phyloP scores from a whole-genome alignment of 2,888 invertebrate genomes.

The Tillus elongatus region DNA sequence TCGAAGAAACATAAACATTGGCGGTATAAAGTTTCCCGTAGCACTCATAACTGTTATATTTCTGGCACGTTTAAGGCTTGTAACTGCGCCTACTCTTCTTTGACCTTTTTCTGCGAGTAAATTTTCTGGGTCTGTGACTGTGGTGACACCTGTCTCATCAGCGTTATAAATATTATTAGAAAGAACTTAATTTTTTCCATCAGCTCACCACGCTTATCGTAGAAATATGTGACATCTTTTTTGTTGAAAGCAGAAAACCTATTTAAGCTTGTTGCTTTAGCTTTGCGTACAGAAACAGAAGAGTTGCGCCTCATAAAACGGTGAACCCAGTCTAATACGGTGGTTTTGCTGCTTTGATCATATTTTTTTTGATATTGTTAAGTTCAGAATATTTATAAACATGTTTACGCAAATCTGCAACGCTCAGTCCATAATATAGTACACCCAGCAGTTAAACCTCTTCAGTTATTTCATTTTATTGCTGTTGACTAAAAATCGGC shows the following conservation, averaged over 20 bases:
- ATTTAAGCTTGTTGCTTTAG: slow-evolving; percentile 18
- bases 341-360: slow-evolving; percentile 20
- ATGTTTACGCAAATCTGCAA: slow-evolving; percentile 13
- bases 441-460: no score
- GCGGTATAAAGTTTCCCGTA: slow-evolving; percentile 27
- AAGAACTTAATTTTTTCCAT: slow-evolving; percentile 22
- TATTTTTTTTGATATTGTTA: slow-evolving; percentile 21
- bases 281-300: no score
- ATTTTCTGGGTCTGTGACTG: slow-evolving; percentile 25
- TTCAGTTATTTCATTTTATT: slow-evolving; percentile 20
- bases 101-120: slow-evolving; percentile 28
- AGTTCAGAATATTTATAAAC: slow-evolving; percentile 21
- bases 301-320: slow-evolving; percentile 16
- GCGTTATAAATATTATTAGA: slow-evolving; percentile 25
- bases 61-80: slow-evolving; percentile 26
- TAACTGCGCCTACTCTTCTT: slow-evolving; percentile 28
- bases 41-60: slow-evolving; percentile 23
- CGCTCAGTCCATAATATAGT: slow-evolving; percentile 14
- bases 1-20: slow-evolving; percentile 24
- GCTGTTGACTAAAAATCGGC: slow-evolving; percentile 19
- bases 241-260: slow-evolving; percentile 18
- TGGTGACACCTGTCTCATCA: slow-evolving; percentile 26
- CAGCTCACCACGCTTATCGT: slow-evolving; percentile 13
- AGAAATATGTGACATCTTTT: slow-evolving; percentile 25
- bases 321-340: slow-evolving; percentile 18